These are phyloP conservation scores for Progne subis DNA, from an alignment of 2,113 vertebrate species.

Conservation along the genomic window DNA sequence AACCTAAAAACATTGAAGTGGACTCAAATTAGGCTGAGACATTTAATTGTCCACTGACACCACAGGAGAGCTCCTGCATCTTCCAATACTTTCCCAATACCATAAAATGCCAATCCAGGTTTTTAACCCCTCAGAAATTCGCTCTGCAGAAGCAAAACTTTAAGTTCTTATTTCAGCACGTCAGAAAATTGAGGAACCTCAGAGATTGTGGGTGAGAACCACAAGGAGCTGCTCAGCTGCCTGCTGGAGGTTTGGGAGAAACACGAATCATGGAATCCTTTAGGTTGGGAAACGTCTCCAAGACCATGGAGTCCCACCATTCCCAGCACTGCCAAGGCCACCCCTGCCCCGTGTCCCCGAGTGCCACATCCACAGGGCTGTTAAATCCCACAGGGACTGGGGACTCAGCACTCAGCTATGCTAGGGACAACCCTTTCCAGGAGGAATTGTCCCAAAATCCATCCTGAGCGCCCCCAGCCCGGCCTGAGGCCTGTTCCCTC, in stretches of 20 bases:
- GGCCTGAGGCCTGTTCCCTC: background rate
- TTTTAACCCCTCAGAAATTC: background rate
- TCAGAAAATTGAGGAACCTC: background rate
- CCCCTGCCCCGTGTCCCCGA: background rate
- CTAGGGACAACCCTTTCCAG: accelerated
- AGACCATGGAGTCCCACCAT: accelerated
- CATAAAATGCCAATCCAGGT: accelerated
- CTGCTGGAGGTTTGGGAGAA: background rate
- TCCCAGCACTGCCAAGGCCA: background rate
- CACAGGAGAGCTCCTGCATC: background rate
- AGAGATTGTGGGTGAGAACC: background rate
- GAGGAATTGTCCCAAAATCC: background rate
- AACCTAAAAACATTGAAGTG: background rate
- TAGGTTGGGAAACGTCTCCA: background rate
- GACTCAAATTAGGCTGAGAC: background rate
- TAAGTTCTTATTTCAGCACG: background rate
- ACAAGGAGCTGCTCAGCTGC: background rate
- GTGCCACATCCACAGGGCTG: background rate
- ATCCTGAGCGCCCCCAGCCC: accelerated
- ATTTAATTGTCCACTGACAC: background rate
- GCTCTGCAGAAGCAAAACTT: background rate
- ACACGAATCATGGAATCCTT: background rate
- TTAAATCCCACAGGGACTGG: background rate
- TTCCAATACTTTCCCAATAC: background rate
- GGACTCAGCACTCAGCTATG: accelerated